These are phyloP conservation scores for Lycia hirtaria DNA, from an alignment of 2,888 invertebrate species.

Conservation along the genomic window DNA sequence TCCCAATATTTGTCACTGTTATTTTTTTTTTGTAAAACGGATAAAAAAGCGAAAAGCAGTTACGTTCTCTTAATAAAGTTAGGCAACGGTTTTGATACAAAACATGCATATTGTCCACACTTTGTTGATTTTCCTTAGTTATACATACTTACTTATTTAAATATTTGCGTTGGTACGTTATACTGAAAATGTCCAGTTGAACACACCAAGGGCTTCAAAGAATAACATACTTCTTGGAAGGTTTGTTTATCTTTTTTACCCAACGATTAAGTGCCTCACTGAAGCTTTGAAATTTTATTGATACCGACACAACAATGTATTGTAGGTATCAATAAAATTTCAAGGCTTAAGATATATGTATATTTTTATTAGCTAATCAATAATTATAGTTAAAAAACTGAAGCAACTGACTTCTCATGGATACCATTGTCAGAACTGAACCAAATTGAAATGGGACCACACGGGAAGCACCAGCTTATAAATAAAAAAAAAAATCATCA, in stretches of 20 bases:
- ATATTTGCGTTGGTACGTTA: slow-evolving; percentile 45
- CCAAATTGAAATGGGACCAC: too few species aligned
- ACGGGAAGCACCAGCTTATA: too few species aligned
- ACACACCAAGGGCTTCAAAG: slow-evolving; percentile 42
- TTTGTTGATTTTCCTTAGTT: slow-evolving; percentile 37
- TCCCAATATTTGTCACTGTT: too few species aligned
- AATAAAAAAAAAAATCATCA: too few species aligned
- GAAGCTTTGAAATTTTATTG: not conserved
- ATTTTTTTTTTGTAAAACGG: too few species aligned
- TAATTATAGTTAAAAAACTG: too few species aligned
- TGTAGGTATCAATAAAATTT: too few species aligned
- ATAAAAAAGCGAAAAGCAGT: not conserved
- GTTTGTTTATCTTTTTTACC: not conserved
- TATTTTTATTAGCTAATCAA: too few species aligned
- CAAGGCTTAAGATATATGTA: not conserved
- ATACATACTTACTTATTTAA: slow-evolving; percentile 36
- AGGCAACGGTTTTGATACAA: slow-evolving; percentile 32
- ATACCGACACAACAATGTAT: not conserved
- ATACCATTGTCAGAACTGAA: too few species aligned
- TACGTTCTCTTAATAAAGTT: slow-evolving; percentile 1
- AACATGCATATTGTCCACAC: slow-evolving; percentile 34
- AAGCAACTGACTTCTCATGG: too few species aligned
- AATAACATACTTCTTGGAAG: slow-evolving; percentile 6
- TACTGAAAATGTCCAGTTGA: slow-evolving; percentile 51
- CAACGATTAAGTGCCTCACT: not conserved